A percentile compares a stretch with the other conserved stretches of the same genome.
Conservation (phyloP, 2,888 invertebrate species). For the Idaea aversata region DNA sequence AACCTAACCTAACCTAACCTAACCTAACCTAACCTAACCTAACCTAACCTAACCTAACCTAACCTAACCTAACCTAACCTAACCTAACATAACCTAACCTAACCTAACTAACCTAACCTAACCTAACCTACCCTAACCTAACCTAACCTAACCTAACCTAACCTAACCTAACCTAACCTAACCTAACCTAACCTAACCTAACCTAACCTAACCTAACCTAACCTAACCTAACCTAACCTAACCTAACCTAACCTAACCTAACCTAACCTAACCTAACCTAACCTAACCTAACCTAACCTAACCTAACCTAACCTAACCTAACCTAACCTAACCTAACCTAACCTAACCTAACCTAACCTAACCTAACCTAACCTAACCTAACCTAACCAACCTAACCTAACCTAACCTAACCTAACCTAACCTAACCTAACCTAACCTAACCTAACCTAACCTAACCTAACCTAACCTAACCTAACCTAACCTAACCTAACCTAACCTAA, state of each 20-base stretch:
- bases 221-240: slow-evolving; percentile 27
- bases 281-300: too few species aligned
- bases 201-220: slow-evolving; percentile 27
- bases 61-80: slow-evolving; percentile 27
- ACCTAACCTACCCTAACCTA: slow-evolving; percentile 2
- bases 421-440: too few species aligned
- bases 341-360: slow-evolving; percentile 19
- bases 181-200: slow-evolving; percentile 27
- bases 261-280: too few species aligned
- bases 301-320: too few species aligned
- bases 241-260: too few species aligned
- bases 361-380: slow-evolving; percentile 29
- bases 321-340: too few species aligned
- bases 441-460: too few species aligned
- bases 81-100: slow-evolving; percentile 28
- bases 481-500: too few species aligned
- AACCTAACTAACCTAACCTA: slow-evolving; percentile 18
- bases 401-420: too few species aligned
- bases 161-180: slow-evolving; percentile 25
- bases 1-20: slow-evolving; percentile 32
- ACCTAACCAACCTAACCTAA: slow-evolving; percentile 20
- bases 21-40: slow-evolving; percentile 31
- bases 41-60: slow-evolving; percentile 29
- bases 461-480: too few species aligned
- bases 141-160: slow-evolving; percentile 28